These are phyloP conservation scores for Panzeria rudis DNA, from an alignment of 2,888 invertebrate genomes.

Conservation along the genomic window DNA sequence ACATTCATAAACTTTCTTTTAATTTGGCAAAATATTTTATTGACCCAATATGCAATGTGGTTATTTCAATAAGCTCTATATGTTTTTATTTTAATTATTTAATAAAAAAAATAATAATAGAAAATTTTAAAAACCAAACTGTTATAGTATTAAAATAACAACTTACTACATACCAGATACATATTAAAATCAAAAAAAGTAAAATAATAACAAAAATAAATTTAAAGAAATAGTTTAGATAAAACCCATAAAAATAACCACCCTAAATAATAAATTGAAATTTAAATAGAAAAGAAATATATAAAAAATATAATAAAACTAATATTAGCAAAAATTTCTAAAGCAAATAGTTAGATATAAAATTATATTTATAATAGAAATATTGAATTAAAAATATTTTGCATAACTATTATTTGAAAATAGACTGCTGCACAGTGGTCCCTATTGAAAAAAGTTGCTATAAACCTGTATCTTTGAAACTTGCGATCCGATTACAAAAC, in stretches of 20 bases:
- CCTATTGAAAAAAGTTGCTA: too few relatives aligned
- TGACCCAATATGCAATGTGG: slow-evolving; percentile 35
- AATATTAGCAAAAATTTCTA: slow-evolving; percentile 35
- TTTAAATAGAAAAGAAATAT: slow-evolving; percentile 1
- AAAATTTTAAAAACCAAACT: slow-evolving; percentile 39
- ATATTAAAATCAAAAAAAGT: slow-evolving; percentile 14
- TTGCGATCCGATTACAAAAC: too few relatives aligned
- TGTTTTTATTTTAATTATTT: slow-evolving; percentile 39
- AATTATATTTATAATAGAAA: slow-evolving; percentile 57
- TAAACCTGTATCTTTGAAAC: too few relatives aligned
- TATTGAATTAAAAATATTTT: slow-evolving; percentile 48
- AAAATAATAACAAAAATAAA: slow-evolving; percentile 36
- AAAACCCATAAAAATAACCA: slow-evolving; percentile 48
- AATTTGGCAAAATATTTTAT: slow-evolving; percentile 43
- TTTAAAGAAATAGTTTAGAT: slow-evolving; percentile 39
- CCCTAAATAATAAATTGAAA: slow-evolving; percentile 30
- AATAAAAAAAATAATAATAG: slow-evolving; percentile 37
- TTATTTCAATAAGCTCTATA: slow-evolving; percentile 20
- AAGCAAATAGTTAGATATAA: slow-evolving; percentile 50
- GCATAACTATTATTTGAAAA: slow-evolving; percentile 38
- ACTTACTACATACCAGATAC: slow-evolving; percentile 28
- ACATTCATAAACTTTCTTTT: slow-evolving; percentile 37
- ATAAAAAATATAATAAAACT: slow-evolving; percentile 18
- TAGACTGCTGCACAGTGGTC: too few relatives aligned
- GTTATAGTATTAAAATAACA: slow-evolving; percentile 36